These are phyloP conservation scores for Caenorhabditis plicata DNA, from an alignment of 2,888 invertebrate genomes.

Conservation along the genomic window DNA sequence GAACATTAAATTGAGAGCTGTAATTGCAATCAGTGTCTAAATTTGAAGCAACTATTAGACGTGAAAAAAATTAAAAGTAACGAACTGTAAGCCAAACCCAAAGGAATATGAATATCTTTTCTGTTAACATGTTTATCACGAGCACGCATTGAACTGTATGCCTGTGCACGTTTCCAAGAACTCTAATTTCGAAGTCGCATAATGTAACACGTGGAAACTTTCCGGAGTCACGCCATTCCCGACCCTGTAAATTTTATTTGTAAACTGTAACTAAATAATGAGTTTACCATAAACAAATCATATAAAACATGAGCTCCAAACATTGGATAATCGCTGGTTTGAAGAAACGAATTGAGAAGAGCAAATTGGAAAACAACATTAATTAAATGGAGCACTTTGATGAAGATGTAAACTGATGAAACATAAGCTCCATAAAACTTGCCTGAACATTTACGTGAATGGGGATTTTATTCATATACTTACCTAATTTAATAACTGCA, in stretches of 20 bases:
- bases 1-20: slow-evolving; percentile 59
- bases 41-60: no score
- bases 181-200: slow-evolving; percentile 66
- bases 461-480: no score
- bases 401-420: slow-evolving; percentile 67
- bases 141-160: slow-evolving; percentile 64
- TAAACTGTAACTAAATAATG: neutral
- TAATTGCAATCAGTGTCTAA: slow-evolving; percentile 57
- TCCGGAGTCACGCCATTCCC: slow-evolving; percentile 65
- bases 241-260: slow-evolving; percentile 44
- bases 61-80: neutral
- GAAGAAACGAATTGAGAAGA: slow-evolving; percentile 68
- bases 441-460: no score
- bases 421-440: slow-evolving; percentile 69
- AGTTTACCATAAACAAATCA: slow-evolving; percentile 66
- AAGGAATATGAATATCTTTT: slow-evolving; percentile 65
- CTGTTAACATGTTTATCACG: slow-evolving; percentile 65
- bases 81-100: slow-evolving; percentile 65
- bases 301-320: slow-evolving; percentile 68
- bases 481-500: slow-evolving; percentile 54
- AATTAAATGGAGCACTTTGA: slow-evolving; percentile 66
- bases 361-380: slow-evolving; percentile 65
- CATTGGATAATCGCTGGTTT: slow-evolving; percentile 65
- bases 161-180: slow-evolving; percentile 66
- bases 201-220: slow-evolving; percentile 67